phyloP scores from a whole-genome alignment of 1,140 invertebrate species.

The Trypoxylus dichotomus region DNA sequence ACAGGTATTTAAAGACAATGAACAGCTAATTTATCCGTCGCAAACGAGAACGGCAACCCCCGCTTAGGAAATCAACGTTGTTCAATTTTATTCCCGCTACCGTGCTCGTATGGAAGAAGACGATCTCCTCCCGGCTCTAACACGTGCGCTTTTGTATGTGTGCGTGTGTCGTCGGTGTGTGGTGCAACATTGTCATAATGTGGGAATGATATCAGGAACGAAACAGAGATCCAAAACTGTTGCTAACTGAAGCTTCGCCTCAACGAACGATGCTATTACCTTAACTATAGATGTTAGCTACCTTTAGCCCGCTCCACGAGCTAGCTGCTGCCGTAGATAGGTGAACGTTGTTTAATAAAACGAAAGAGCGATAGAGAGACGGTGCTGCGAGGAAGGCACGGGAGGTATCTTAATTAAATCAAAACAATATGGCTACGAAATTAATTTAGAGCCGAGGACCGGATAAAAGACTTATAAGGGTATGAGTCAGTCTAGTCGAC shows the following conservation, averaged over 20 bases:
- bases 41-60: not conserved
- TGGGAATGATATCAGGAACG: slow-evolving; percentile 24
- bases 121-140: not conserved
- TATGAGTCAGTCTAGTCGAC: not conserved
- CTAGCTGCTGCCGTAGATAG: not conserved
- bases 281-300: not conserved
- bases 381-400: slow-evolving; percentile 24
- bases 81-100: not conserved
- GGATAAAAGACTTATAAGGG: slow-evolving; percentile 29
- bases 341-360: not conserved
- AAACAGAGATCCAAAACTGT: not conserved
- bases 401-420: slow-evolving; percentile 51
- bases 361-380: slow-evolving; percentile 17
- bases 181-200: slow-evolving; percentile 20
- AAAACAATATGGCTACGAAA: slow-evolving; percentile 50
- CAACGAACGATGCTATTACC: not conserved
- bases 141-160: not conserved
- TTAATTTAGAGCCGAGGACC: slow-evolving; percentile 42
- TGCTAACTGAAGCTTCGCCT: not conserved
- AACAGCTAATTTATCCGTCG: slow-evolving; percentile 6
- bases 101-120: not conserved
- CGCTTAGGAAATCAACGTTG: not conserved
- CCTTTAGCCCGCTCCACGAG: not conserved
- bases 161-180: not conserved
- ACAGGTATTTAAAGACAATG: slow-evolving; percentile 20